phyloP scores from a whole-genome alignment of 2,797 vertebrate species.

The Mus spretus region DNA sequence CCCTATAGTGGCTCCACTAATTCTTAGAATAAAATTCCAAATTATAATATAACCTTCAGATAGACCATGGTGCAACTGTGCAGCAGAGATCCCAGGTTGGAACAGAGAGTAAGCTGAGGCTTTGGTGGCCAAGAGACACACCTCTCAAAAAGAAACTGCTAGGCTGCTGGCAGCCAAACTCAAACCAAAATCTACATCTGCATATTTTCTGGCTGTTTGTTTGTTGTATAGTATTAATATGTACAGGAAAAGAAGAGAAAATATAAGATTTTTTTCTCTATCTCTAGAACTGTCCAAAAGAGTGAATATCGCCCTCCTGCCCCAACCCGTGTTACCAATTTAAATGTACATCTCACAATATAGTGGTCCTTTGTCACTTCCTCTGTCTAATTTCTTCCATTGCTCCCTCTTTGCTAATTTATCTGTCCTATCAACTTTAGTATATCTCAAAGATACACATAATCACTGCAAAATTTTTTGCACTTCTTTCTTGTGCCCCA shows the following conservation, averaged over 20 bases:
- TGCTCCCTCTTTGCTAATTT: neutral
- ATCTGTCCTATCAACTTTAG: neutral
- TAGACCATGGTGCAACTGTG: neutral
- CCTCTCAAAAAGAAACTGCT: neutral
- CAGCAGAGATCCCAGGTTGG: neutral
- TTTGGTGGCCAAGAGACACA: no score
- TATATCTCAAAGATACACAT: neutral
- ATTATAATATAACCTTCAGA: neutral
- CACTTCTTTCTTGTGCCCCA: neutral
- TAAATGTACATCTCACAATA: neutral
- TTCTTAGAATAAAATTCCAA: slow-evolving; percentile 41
- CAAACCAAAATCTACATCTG: neutral
- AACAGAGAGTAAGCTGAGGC: neutral
- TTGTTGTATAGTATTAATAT: neutral
- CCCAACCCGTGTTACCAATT: neutral
- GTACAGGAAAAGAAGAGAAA: neutral
- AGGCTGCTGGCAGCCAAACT: neutral
- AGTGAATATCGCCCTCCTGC: neutral
- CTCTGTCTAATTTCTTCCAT: neutral
- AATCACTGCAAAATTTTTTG: neutral
- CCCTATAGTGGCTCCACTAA: neutral
- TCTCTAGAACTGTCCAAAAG: neutral
- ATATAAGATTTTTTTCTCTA: neutral
- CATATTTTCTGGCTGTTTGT: neutral
- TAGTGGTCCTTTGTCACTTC: neutral